phyloP scores from a whole-genome alignment of 2,113 vertebrate species.

The Mirza zaza region DNA sequence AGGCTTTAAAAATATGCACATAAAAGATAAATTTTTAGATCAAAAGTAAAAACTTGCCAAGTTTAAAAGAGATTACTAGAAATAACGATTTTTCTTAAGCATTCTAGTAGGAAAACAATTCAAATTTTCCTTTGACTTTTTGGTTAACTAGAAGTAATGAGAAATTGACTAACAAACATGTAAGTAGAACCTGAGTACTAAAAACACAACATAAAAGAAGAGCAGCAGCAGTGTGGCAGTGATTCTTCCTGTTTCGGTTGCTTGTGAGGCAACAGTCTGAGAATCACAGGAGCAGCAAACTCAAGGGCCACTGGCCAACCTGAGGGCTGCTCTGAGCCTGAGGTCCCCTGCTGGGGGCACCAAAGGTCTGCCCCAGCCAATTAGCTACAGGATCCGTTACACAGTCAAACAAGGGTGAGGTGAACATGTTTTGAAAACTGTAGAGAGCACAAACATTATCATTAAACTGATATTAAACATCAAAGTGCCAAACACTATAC shows the following conservation, averaged over 20 bases:
- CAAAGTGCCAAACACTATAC: no score
- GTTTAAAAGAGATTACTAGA: background rate
- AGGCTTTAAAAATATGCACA: conserved; percentile 79
- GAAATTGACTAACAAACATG: background rate
- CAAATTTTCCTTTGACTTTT: background rate
- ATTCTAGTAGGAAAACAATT: background rate
- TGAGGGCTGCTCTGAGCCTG: rapidly evolving
- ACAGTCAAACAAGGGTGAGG: background rate
- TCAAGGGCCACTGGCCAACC: background rate
- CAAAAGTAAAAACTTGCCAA: background rate
- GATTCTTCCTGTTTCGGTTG: rapidly evolving
- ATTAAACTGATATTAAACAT: rapidly evolving
- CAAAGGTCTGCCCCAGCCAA: rapidly evolving
- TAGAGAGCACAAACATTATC: rapidly evolving
- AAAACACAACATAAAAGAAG: background rate
- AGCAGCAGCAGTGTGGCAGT: rapidly evolving
- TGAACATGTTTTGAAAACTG: background rate
- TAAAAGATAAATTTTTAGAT: background rate
- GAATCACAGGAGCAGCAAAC: rapidly evolving
- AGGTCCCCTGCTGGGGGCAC: background rate
- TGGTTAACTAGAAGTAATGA: background rate
- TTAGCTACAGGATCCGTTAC: rapidly evolving
- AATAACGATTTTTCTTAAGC: background rate
- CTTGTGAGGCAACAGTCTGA: background rate
- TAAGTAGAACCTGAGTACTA: background rate